These are phyloP conservation scores for Australoheros facetus DNA, from an alignment of 2,797 vertebrate genomes.

Conservation along the genomic window DNA sequence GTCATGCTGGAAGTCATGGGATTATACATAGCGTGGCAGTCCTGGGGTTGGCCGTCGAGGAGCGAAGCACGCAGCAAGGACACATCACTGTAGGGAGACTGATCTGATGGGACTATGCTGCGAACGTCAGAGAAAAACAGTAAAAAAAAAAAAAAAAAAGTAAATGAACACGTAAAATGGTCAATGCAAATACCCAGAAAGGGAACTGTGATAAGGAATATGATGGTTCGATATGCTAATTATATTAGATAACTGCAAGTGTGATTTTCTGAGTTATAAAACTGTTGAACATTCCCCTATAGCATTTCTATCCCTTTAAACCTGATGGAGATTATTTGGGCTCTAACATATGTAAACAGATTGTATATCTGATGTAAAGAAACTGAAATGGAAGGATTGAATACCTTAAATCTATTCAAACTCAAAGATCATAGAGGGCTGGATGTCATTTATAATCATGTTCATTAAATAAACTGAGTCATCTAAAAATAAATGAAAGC, in stretches of 20 bases:
- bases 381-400: background rate
- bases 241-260: background rate
- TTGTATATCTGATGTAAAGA: too few species aligned
- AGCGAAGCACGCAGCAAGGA: conserved; percentile 69
- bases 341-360: background rate
- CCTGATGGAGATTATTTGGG: background rate
- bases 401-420: background rate
- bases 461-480: background rate
- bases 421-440: background rate
- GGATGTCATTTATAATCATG: background rate
- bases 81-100: conserved; percentile 78
- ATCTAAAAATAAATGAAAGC: background rate
- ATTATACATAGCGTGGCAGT: conserved; percentile 87
- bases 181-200: rapidly evolving
- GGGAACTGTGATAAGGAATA: background rate
- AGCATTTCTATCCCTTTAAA: background rate
- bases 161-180: background rate
- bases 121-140: background rate
- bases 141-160: background rate
- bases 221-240: background rate
- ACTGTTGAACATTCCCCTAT: background rate
- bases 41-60: conserved; percentile 71
- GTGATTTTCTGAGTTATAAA: background rate
- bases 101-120: conserved; percentile 76
- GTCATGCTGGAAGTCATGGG: conserved; percentile 81